Conservation (phyloP, 1,140 invertebrate genomes). For the Zaprionus camerounensis region DNA sequence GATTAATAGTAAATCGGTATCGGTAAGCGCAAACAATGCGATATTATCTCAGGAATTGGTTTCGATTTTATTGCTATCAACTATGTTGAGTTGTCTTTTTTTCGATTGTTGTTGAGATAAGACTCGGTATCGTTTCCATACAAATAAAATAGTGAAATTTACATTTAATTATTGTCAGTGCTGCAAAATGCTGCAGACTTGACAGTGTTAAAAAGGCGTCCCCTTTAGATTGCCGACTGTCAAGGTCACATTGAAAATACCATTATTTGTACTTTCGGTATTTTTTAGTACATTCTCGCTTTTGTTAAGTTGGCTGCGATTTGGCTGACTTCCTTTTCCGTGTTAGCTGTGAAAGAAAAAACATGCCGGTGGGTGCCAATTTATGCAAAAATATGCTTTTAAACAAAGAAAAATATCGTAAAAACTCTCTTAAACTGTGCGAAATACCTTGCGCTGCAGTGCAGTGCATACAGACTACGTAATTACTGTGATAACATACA, state of each 20-base stretch:
- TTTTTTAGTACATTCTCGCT: slow-evolving; percentile 39
- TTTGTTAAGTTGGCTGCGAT: slow-evolving; percentile 76
- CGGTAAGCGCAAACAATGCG: background rate
- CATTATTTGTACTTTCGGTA: background rate
- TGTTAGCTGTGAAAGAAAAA: slow-evolving; percentile 84
- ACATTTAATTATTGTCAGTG: too few species aligned
- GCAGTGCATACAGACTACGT: slow-evolving; percentile 26
- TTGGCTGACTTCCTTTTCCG: slow-evolving; percentile 83
- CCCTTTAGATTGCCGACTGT: too few species aligned
- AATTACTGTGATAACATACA: slow-evolving; percentile 18
- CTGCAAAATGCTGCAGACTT: too few species aligned
- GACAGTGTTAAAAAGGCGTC: too few species aligned
- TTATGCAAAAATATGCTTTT: slow-evolving; percentile 63
- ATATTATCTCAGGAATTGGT: background rate
- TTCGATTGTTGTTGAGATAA: background rate
- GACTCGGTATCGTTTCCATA: background rate
- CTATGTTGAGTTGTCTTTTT: background rate
- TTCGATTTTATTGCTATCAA: background rate
- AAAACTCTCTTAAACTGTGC: slow-evolving; percentile 28
- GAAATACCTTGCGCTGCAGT: slow-evolving; percentile 7
- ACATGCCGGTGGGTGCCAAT: slow-evolving; percentile 84
- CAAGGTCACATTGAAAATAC: background rate
- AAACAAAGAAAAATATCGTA: slow-evolving; percentile 56
- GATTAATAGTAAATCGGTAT: background rate
- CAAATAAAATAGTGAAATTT: too few species aligned